Percentiles rank a stretch among this genome's conserved stretches.
Evolutionary conservation across 2,888 invertebrate species (phyloP).

Genomic region (Tiphia femorata): DNA sequence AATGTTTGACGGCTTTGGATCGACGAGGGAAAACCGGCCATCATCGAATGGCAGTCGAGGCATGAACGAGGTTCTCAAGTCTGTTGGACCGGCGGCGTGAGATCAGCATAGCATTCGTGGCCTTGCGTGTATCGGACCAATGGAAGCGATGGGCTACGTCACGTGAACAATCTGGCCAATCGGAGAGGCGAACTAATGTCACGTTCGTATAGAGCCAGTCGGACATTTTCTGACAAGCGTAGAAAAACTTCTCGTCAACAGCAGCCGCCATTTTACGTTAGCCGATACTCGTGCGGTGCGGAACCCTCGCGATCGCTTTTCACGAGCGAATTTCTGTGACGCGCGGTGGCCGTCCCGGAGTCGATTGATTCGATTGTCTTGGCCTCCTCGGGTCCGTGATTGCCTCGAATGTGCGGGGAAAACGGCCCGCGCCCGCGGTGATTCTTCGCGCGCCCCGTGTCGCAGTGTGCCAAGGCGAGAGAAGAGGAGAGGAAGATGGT

Average conservation of each 20-base stretch:
- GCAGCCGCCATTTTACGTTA: slow-evolving; percentile 92
- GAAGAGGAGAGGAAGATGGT: slow-evolving; percentile 50
- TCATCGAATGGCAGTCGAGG: slow-evolving; percentile 38
- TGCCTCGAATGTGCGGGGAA: slow-evolving; percentile 49
- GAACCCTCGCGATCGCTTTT: slow-evolving; percentile 54
- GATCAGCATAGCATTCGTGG: slow-evolving; percentile 66
- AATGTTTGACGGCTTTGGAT: slow-evolving; percentile 10
- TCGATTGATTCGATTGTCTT: slow-evolving; percentile 47
- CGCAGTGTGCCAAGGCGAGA: slow-evolving; percentile 49
- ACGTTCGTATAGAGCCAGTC: slow-evolving; percentile 62
- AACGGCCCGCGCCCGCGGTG: slow-evolving; percentile 47
- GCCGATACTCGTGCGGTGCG: slow-evolving; percentile 63
- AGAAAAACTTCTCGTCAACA: slow-evolving; percentile 95
- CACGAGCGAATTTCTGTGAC: slow-evolving; percentile 52
- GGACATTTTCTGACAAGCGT: slow-evolving; percentile 90
- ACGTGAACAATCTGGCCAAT: slow-evolving; percentile 67
- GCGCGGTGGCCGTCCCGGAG: slow-evolving; percentile 50
- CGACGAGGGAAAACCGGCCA: slow-evolving; percentile 35
- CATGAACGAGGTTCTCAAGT: slow-evolving; percentile 27
- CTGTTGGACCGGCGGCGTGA: slow-evolving; percentile 56
- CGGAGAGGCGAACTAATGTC: slow-evolving; percentile 56
- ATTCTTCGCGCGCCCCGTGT: slow-evolving; percentile 54
- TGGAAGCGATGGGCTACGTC: slow-evolving; percentile 58
- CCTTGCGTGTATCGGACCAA: slow-evolving; percentile 68
- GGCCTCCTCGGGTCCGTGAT: slow-evolving; percentile 26